phyloP scores from a whole-genome alignment of 2,113 vertebrate genomes.

The Anser brachyrhynchus region DNA sequence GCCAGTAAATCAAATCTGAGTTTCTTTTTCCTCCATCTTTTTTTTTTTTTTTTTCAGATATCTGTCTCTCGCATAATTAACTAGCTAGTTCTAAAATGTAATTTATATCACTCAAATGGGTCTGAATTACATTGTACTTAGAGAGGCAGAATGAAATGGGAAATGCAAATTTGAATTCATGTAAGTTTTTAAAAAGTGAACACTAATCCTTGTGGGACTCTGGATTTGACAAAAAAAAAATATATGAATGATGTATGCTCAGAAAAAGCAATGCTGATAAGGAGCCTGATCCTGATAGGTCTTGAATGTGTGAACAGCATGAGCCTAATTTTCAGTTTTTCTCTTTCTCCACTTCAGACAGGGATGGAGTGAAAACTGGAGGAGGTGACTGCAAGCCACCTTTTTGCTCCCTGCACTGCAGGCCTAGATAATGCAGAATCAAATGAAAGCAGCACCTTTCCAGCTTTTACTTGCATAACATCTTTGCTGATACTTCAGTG shows the following conservation, averaged over 20 bases:
- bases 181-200: constrained; percentile 40
- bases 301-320: neutral
- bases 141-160: neutral
- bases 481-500: neutral
- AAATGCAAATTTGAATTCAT: constrained; percentile 51
- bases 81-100: constrained; percentile 43
- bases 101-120: constrained; percentile 49
- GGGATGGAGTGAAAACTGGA: neutral
- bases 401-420: neutral
- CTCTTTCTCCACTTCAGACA: neutral
- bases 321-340: neutral
- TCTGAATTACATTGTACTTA: constrained; percentile 29
- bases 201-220: constrained; percentile 18
- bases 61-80: constrained; percentile 32
- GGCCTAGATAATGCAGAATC: neutral
- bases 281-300: neutral
- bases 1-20: neutral
- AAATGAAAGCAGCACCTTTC: neutral
- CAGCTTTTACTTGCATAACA: neutral
- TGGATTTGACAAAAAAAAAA: constrained; percentile 18
- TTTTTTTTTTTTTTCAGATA: neutral
- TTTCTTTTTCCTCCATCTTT: neutral
- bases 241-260: neutral
- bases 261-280: neutral
- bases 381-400: neutral